These are phyloP conservation scores for Eudasyphora cyanicolor DNA, from an alignment of 2,888 invertebrate species.

Conservation along the genomic window DNA sequence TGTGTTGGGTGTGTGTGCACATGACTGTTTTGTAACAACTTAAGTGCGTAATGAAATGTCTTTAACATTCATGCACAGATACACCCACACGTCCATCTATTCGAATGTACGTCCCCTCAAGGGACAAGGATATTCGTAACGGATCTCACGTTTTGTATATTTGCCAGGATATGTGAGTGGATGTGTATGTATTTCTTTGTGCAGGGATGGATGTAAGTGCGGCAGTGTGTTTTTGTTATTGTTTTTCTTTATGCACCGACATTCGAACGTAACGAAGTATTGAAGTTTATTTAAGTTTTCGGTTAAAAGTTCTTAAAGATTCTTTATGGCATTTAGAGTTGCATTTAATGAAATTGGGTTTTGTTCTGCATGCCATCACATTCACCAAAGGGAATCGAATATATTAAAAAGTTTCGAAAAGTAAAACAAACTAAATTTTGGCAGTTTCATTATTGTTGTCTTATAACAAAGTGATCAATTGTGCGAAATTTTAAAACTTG, in stretches of 20 bases:
- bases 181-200: no score
- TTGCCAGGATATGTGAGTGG: background rate
- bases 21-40: conserved; percentile 42
- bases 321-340: conserved; percentile 43
- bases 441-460: background rate
- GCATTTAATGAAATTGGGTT: conserved; percentile 50
- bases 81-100: conserved; percentile 28
- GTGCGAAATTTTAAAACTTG: no score
- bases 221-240: conserved; percentile 32
- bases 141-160: conserved; percentile 14
- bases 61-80: conserved; percentile 32
- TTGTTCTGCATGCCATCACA: background rate
- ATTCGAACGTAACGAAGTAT: conserved; percentile 6
- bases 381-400: conserved; percentile 2
- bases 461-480: conserved; percentile 12
- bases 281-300: conserved; percentile 53
- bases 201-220: background rate
- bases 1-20: background rate
- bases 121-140: conserved; percentile 25
- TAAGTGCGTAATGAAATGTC: conserved; percentile 64
- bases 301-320: conserved; percentile 47
- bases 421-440: no score
- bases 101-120: background rate
- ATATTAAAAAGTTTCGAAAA: conserved; percentile 12
- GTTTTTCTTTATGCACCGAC: background rate